These are phyloP conservation scores for Atta texana DNA, from an alignment of 1,140 invertebrate genomes.

Conservation along the genomic window DNA sequence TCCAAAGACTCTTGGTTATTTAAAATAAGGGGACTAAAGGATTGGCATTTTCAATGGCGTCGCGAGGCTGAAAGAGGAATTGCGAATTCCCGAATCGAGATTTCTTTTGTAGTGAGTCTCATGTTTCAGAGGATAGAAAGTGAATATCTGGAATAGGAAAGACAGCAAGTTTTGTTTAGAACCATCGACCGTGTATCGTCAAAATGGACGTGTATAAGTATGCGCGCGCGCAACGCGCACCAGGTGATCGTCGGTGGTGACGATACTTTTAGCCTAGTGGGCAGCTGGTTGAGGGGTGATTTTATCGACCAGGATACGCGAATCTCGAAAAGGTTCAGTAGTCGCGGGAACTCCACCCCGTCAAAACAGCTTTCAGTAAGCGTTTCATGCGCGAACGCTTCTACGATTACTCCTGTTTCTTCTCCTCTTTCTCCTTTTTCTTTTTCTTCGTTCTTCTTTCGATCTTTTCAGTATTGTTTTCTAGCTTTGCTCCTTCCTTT, in stretches of 20 bases:
- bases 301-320: slow-evolving; percentile 82
- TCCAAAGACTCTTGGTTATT: too few species aligned
- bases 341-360: slow-evolving; percentile 84
- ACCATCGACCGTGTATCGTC: slow-evolving; percentile 21
- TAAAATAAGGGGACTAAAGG: not conserved
- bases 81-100: not conserved
- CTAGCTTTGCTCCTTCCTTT: not conserved
- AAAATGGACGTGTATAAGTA: slow-evolving; percentile 10
- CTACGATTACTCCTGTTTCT: slow-evolving; percentile 31
- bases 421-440: not conserved
- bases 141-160: not conserved
- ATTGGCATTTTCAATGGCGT: not conserved
- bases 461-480: not conserved
- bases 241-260: slow-evolving; percentile 67
- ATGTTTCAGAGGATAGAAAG: too few species aligned
- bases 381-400: slow-evolving; percentile 30
- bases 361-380: slow-evolving; percentile 69
- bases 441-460: not conserved
- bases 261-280: slow-evolving; percentile 77
- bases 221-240: slow-evolving; percentile 33
- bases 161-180: slow-evolving; percentile 33
- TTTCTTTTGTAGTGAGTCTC: not conserved
- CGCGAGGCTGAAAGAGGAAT: not conserved
- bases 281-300: slow-evolving; percentile 78
- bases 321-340: slow-evolving; percentile 81